These are phyloP conservation scores for Pithys albifrons DNA, from an alignment of 2,113 vertebrate species.

Conservation along the genomic window DNA sequence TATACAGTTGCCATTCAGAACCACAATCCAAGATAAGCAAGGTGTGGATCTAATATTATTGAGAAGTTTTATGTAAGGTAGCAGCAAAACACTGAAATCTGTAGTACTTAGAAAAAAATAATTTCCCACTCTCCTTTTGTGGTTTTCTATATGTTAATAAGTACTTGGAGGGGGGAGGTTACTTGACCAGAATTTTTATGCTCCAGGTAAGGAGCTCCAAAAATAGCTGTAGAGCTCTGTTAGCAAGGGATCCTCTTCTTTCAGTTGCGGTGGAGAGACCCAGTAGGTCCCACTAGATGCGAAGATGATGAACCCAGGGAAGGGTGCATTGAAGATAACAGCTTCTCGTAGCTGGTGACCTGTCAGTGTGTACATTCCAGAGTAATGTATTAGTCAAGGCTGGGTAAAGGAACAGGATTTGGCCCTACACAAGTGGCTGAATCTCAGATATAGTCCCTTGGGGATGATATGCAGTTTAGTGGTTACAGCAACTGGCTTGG, in stretches of 20 bases:
- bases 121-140: slow-evolving; percentile 51
- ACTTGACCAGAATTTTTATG: background rate
- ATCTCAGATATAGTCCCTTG: background rate
- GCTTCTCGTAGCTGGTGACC: background rate
- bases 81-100: slow-evolving; percentile 64
- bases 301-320: background rate
- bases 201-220: background rate
- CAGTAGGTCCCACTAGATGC: background rate
- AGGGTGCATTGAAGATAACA: background rate
- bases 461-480: background rate
- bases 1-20: slow-evolving; percentile 1
- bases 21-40: slow-evolving; percentile 70
- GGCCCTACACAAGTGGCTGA: background rate
- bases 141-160: slow-evolving; percentile 36
- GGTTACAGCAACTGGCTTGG: slow-evolving; percentile 30
- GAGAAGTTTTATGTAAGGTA: slow-evolving; percentile 44
- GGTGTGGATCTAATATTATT: slow-evolving; percentile 41
- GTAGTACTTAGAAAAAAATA: slow-evolving; percentile 20
- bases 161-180: background rate
- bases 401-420: slow-evolving; percentile 17
- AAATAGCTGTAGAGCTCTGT: background rate
- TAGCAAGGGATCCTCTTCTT: background rate
- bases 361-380: background rate
- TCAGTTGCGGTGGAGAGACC: background rate
- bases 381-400: background rate